Base-by-base conservation (phyloP, 1,140 invertebrate species). In the Schmidtea mediterranea region DNA sequence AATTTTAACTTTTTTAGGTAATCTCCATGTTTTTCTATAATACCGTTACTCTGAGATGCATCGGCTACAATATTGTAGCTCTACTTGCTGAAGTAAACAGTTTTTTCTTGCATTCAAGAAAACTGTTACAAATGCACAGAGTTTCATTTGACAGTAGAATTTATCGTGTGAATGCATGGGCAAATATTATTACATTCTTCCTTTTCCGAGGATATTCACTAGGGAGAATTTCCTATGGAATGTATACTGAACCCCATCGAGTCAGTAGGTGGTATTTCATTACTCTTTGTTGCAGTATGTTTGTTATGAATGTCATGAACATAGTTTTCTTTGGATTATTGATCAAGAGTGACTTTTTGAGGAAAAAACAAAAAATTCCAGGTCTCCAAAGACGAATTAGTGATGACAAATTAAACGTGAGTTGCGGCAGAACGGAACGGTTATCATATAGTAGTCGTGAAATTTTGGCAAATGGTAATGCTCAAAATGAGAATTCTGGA, bases 1-100 rank as follows among this genome's bases (percentile, higher is more conserved):
- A 41, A 41, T 23, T 12, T 41, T 41, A 19, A 41, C 3, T 6
- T 43, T 53, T 58, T 10, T 56, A 62, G 61, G 58, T 62, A 21
- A 53, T 51, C 5, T 54, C 55, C 1, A 60, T 61, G 56, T 60
- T 61, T 47, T 57, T 57, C 54, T 62, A 58, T 51, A 60, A 62
- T 49, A 48, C 61, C 16, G 51, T 55, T 22, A 43, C 40, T 8
- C 45, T 50, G n/a, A 52, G 53, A 10, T 57, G 55, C 46, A 57
- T 62, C 41, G 58, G 51, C 2, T 62, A 59, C 52, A 62, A 57
- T 50, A 43, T 57, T 10, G 40, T 61, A 9, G 61, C 59, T 2
- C 48, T 62, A 12, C 51, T 56, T 49, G 58, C 57, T 5, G 61
- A 62, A 51, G 54, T 62, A 36, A 62, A 61, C 52, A 59, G 56